Evolutionary conservation across 2,113 vertebrate genomes (phyloP).

Genomic region (Penelope pileata): DNA sequence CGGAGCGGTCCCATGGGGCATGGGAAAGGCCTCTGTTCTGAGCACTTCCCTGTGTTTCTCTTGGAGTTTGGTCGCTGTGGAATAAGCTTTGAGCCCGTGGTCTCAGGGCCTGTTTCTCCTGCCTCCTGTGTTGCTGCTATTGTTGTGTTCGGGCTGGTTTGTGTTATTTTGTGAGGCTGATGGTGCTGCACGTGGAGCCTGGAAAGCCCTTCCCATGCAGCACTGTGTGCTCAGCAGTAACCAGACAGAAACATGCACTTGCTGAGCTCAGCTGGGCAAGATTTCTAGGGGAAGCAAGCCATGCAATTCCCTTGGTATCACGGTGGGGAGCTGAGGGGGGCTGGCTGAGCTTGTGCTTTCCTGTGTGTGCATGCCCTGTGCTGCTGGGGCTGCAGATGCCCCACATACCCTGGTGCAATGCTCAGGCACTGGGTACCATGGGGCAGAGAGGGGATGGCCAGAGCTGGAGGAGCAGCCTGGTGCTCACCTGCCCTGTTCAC

Average conservation of each 20-base stretch:
- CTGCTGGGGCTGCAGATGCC: background rate
- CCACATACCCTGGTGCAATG: background rate
- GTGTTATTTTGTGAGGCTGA: background rate
- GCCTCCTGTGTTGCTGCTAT: background rate
- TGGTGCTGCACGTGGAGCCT: background rate
- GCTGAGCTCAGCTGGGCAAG: background rate
- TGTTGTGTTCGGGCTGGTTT: background rate
- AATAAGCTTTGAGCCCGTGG: background rate
- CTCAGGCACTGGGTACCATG: too few species aligned
- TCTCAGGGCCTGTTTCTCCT: background rate
- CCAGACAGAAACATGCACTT: background rate
- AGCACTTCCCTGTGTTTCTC: constrained; percentile 55
- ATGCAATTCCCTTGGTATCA: background rate
- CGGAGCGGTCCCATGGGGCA: constrained; percentile 16
- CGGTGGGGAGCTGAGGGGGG: background rate
- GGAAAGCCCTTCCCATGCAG: background rate
- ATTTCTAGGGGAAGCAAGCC: background rate
- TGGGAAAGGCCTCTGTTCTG: background rate
- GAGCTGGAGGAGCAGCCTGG: background rate
- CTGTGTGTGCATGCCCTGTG: accelerated
- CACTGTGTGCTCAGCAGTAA: background rate
- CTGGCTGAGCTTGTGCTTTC: background rate
- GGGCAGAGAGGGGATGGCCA: background rate
- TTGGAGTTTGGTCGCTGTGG: constrained; percentile 52
- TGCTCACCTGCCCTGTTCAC: background rate